These are phyloP conservation scores for Trichopoda pennipes DNA, from an alignment of 2,888 invertebrate species.

Conservation along the genomic window DNA sequence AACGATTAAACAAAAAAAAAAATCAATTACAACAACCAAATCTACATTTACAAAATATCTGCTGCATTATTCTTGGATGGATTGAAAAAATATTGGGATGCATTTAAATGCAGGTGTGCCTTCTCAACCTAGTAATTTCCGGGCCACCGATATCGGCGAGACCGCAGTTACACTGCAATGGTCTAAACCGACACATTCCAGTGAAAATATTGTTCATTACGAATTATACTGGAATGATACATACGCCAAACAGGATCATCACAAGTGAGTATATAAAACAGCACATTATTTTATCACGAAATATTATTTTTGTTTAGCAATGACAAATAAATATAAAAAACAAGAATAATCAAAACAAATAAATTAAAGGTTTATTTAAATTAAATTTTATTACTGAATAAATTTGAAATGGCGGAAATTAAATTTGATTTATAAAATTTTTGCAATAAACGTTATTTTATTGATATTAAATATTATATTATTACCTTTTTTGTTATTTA, in stretches of 20 bases:
- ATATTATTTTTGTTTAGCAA: not conserved
- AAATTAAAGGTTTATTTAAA: constrained; percentile 57
- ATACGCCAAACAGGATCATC: constrained; percentile 93
- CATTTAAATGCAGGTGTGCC: constrained; percentile 88
- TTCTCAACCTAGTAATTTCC: constrained; percentile 95
- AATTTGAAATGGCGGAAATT: constrained; percentile 43
- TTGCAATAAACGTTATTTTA: too few species aligned
- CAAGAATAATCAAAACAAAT: constrained; percentile 3
- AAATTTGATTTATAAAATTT: constrained; percentile 20
- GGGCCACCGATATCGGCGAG: constrained; percentile 93
- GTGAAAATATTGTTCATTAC: constrained; percentile 96
- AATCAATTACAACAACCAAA: constrained; percentile 25
- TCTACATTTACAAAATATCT: constrained; percentile 12
- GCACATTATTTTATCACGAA: constrained; percentile 4
- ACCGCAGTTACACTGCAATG: constrained; percentile 95
- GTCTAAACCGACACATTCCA: constrained; percentile 94
- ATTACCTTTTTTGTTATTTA: not conserved
- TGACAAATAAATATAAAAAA: constrained; percentile 5
- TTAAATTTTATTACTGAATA: constrained; percentile 24
- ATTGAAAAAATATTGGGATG: constrained; percentile 17
- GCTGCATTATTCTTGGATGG: constrained; percentile 6
- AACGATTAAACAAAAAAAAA: not conserved
- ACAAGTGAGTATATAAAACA: constrained; percentile 83
- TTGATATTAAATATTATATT: too few species aligned
- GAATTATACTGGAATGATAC: constrained; percentile 99